Conservation (phyloP, 2,888 invertebrate genomes). For the Ferdinandea cuprea region DNA sequence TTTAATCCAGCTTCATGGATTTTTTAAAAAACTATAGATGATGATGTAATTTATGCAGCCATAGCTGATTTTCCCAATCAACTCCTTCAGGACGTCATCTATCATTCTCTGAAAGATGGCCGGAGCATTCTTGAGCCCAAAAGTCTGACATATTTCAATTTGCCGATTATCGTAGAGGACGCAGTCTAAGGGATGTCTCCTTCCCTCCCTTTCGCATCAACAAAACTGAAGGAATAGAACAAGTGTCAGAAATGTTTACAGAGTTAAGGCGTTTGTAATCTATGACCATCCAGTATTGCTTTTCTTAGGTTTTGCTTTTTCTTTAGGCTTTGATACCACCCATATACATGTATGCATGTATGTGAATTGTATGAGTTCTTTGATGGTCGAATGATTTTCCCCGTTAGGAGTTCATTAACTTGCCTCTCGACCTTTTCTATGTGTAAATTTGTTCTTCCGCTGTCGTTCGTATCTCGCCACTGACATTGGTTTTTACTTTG, state of each 20-base stretch:
- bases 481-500: no score
- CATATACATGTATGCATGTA: no score
- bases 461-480: no score
- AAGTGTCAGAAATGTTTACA: no score
- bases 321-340: no score
- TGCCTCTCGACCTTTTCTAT: neutral
- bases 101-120: conserved; percentile 73
- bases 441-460: neutral
- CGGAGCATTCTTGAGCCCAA: conserved; percentile 32
- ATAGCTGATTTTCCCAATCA: conserved; percentile 64
- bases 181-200: conserved; percentile 70
- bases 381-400: neutral
- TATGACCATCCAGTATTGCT: neutral
- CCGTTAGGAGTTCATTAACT: no score
- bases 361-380: neutral
- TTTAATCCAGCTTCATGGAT: conserved; percentile 36
- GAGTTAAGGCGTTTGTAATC: no score
- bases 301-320: no score
- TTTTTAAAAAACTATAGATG: conserved; percentile 59
- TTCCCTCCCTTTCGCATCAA: conserved; percentile 46
- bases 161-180: conserved; percentile 63
- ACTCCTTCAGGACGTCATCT: conserved; percentile 69
- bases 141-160: neutral
- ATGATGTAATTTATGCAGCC: conserved; percentile 75
- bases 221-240: neutral